Base-by-base conservation (phyloP, 2,113 vertebrate species). In the Meleagris gallopavo region DNA sequence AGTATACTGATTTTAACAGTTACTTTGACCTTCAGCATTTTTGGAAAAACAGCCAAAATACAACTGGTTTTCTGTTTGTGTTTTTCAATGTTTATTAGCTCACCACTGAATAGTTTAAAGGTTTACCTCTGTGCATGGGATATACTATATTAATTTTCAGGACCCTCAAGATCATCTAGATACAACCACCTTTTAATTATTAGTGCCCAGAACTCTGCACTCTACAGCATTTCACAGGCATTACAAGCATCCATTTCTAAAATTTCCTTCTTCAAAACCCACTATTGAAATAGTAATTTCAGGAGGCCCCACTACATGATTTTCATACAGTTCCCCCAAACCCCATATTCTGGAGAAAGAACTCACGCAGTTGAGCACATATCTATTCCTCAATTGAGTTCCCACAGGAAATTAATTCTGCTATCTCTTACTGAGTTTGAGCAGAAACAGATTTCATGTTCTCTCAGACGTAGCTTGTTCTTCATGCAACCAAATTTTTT, bases 61-160 rank as follows among this genome's bases (percentile, higher is more conserved):
- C 6, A 14, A 5, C 1, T 1, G 7, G 0, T 4, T n/a, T 29
- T 32, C 6, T 62, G 22, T 57, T 13, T 29, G 8, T 60, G 25
- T 15, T 67, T 90, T 27, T 67, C 21, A 92, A 29, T 55, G 13
- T 5, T 66, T 76, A n/a, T 4, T 6, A 17, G 73, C 17, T 61
- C 10, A 65, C 30, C 25, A 88, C 19, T 57, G 4, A 79, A 52
- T 29, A 64, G 13, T 21, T 21, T 52, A 32, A 73, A 48, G 15
- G 17, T 1, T 66, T 25, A 52, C 2, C 4, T 24, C 34, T 67
- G 2, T 13, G 25, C 27, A 7, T 4, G 3, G 12, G 5, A 70
- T 9, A 46, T 14, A 34, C 32, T 60, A 21, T 41, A 29, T n/a
- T 45, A 61, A 55, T 57, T 64, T 71, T 55, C 57, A 78, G 29